Evolutionary conservation across 2,113 vertebrate genomes (phyloP).

Genomic region (Halcyon malimbica): DNA sequence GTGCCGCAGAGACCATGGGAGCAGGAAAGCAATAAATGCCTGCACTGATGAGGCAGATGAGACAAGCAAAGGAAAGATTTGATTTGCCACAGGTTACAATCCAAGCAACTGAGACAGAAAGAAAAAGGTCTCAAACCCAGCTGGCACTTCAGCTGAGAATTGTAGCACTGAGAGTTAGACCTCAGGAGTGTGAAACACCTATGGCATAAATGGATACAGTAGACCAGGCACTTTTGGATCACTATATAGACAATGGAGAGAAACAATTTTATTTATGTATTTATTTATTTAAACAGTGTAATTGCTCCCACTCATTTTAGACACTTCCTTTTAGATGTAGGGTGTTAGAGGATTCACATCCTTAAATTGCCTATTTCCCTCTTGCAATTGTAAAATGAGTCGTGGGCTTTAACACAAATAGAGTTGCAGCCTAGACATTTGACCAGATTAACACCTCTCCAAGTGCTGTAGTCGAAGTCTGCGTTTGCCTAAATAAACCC

Average conservation of each 20-base stretch:
- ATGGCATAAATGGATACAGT: not conserved
- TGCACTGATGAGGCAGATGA: not conserved
- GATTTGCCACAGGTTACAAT: not conserved
- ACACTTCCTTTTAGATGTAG: not conserved
- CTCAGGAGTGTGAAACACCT: not conserved
- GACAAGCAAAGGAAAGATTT: not conserved
- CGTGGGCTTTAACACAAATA: not conserved
- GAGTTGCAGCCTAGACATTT: not conserved
- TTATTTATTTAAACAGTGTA: not conserved
- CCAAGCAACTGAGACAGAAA: not conserved
- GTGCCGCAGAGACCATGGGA: not conserved
- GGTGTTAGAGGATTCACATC: not conserved
- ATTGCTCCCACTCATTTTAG: not conserved
- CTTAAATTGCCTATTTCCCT: not conserved
- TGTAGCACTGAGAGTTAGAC: not conserved
- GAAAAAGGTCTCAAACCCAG: not conserved
- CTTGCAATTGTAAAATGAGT: not conserved
- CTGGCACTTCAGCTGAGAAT: not conserved
- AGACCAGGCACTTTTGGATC: not conserved
- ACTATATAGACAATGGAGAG: not conserved
- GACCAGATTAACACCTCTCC: not conserved
- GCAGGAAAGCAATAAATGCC: not conserved
- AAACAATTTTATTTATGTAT: not conserved
- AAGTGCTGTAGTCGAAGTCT: not conserved
- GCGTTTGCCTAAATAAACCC: not conserved